These are phyloP conservation scores for Orthosia incerta DNA, from an alignment of 2,888 invertebrate species.

Conservation along the genomic window DNA sequence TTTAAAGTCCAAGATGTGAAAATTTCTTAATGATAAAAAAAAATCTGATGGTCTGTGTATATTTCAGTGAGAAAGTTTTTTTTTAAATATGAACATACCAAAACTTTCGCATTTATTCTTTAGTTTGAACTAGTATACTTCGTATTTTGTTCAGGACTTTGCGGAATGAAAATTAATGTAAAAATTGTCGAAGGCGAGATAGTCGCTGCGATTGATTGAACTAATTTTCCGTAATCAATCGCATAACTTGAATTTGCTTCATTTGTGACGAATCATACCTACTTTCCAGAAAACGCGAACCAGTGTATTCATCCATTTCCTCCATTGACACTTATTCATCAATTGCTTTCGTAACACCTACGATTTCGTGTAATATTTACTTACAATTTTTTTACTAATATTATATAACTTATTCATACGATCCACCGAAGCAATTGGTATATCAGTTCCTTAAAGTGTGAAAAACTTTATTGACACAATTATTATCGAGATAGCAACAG, in stretches of 20 bases:
- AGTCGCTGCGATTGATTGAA: background rate
- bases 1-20: slow-evolving; percentile 37
- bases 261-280: background rate
- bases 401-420: background rate
- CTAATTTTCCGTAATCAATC: background rate
- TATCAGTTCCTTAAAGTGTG: slow-evolving; percentile 15
- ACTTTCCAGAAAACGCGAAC: too few relatives aligned
- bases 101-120: background rate
- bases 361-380: background rate
- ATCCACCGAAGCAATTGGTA: background rate
- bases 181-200: too few relatives aligned
- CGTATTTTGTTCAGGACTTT: background rate
- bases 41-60: background rate
- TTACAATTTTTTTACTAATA: background rate
- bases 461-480: slow-evolving; percentile 34
- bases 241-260: background rate
- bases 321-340: background rate
- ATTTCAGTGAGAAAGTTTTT: background rate
- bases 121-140: background rate
- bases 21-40: background rate
- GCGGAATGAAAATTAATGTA: background rate
- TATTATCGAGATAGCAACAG: slow-evolving; percentile 68
- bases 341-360: background rate
- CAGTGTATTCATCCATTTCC: background rate
- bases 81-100: too few relatives aligned